phyloP scores from a whole-genome alignment of 2,797 vertebrate species.

The Craterocephalus amniculus region DNA sequence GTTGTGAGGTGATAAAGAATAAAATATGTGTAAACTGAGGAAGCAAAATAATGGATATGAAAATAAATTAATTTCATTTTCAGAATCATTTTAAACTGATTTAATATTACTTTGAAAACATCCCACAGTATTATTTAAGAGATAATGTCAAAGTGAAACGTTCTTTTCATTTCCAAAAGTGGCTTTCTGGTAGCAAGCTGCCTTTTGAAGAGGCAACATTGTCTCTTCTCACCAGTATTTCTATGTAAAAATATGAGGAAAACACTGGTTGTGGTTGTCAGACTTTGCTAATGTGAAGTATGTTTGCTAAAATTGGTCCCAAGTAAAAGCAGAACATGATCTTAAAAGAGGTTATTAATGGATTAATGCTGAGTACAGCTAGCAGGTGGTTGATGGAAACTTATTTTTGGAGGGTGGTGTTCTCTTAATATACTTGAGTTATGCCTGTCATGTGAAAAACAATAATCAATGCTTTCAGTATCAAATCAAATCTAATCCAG shows the following conservation, averaged over 20 bases:
- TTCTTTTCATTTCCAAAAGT: background rate
- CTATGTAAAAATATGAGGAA: background rate
- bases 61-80: too few species aligned
- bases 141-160: too few species aligned
- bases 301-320: background rate
- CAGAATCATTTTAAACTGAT: too few species aligned
- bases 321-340: conserved; percentile 1
- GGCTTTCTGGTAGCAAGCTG: background rate
- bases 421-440: background rate
- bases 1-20: too few species aligned
- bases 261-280: background rate
- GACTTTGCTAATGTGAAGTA: background rate
- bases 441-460: background rate
- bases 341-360: background rate
- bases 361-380: conserved; percentile 9
- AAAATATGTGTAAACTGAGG: too few species aligned
- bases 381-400: conserved; percentile 32
- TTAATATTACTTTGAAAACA: too few species aligned
- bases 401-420: background rate
- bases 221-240: background rate
- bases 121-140: too few species aligned
- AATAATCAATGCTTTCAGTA: background rate
- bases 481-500: too few species aligned
- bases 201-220: background rate
- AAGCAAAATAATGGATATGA: too few species aligned